Percentiles rank a stretch among this genome's conserved stretches.
phyloP scores from a whole-genome alignment of 2,797 vertebrate species.

The Ibycter americanus region DNA sequence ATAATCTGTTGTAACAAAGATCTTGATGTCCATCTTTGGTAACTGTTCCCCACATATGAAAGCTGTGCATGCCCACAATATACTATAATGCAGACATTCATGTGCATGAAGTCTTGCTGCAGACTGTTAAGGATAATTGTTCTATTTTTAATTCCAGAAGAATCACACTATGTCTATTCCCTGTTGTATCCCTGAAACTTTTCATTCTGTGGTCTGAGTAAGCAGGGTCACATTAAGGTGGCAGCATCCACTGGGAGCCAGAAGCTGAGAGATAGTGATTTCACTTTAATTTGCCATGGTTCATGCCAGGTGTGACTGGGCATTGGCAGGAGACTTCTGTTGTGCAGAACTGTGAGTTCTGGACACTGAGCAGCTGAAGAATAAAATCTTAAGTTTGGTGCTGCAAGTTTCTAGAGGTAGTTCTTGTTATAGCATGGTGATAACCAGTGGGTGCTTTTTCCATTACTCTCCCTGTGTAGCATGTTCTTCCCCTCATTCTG shows the following conservation, averaged over 20 bases:
- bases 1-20: conserved; percentile 2
- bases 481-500: not conserved
- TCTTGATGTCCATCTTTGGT: conserved; percentile 47
- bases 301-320: not conserved
- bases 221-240: not conserved
- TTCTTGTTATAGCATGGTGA: not conserved
- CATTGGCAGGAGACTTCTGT: not conserved
- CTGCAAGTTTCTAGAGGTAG: not conserved
- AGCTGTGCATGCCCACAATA: not conserved
- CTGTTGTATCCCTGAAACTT: not conserved
- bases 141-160: conserved; percentile 5
- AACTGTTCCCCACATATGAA: not conserved
- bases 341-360: not conserved
- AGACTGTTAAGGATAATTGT: not conserved
- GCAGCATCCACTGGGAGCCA: not conserved
- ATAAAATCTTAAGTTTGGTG: not conserved
- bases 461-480: not conserved
- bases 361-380: not conserved
- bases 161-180: not conserved
- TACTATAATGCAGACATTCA: not conserved
- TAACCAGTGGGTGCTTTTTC: not conserved
- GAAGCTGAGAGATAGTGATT: not conserved
- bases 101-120: not conserved
- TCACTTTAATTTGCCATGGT: not conserved
- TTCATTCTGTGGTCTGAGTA: not conserved